Evolutionary conservation across 2,113 vertebrate species (phyloP).

Genomic region (Sarotherodon lohbergeri): DNA sequence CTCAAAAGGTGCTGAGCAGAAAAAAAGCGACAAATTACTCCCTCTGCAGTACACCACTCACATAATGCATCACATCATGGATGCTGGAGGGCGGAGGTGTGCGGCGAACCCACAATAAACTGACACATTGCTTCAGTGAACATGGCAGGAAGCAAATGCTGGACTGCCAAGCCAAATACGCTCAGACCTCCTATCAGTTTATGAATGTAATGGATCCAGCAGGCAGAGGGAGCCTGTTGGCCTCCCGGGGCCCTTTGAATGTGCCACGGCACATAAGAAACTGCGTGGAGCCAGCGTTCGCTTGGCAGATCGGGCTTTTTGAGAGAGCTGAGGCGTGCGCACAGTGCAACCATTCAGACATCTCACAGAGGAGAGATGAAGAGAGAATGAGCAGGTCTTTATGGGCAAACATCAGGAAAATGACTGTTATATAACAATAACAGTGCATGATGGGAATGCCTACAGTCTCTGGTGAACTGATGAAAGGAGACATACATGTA

Average conservation of each 20-base stretch:
- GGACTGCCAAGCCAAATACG: slow-evolving; percentile 44
- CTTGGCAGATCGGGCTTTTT: background rate
- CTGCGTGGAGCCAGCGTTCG: background rate
- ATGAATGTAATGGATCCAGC: slow-evolving; percentile 50
- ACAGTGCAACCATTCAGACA: slow-evolving; percentile 1
- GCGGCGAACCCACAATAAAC: slow-evolving; percentile 5
- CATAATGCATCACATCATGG: background rate
- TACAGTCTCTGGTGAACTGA: background rate
- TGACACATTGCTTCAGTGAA: slow-evolving; percentile 38
- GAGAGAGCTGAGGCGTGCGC: background rate
- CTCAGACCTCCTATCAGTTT: slow-evolving; percentile 36
- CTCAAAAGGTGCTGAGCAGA: slow-evolving; percentile 17
- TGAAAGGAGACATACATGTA: background rate
- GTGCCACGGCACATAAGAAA: slow-evolving; percentile 1
- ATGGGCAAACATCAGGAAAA: slow-evolving; percentile 3
- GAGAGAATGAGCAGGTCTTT: background rate
- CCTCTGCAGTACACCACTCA: background rate
- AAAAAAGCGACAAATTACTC: background rate
- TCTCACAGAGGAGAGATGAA: slow-evolving; percentile 16
- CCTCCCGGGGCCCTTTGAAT: slow-evolving; percentile 22
- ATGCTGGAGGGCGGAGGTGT: slow-evolving; percentile 2
- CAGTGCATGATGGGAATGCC: background rate
- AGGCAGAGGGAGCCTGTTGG: slow-evolving; percentile 12
- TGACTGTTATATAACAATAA: background rate
- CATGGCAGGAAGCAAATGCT: slow-evolving; percentile 48